Evolutionary conservation across 2,797 vertebrate species (phyloP).

Genomic region (Chromis chromis): DNA sequence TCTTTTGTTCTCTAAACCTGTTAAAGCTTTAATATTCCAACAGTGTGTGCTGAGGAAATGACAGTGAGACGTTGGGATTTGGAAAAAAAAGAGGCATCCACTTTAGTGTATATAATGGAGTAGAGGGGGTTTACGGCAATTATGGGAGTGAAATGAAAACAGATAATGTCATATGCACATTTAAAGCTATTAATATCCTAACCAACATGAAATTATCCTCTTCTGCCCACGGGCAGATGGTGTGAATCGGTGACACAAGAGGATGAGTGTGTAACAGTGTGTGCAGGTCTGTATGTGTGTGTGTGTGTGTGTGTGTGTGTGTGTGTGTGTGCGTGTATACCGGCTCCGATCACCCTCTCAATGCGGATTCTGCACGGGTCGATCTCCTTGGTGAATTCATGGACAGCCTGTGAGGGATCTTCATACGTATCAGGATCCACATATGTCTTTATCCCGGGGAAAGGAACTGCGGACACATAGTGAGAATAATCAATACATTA

Average conservation of each 20-base stretch:
- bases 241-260: slow-evolving; percentile 1
- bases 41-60: slow-evolving; percentile 45
- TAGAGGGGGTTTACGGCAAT: slow-evolving; percentile 27
- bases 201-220: slow-evolving; percentile 33
- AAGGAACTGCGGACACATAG: slow-evolving; percentile 81
- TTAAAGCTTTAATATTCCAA: slow-evolving; percentile 63
- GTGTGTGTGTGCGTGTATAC: slow-evolving; percentile 69
- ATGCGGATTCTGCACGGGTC: slow-evolving; percentile 95
- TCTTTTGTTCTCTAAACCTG: slow-evolving; percentile 68
- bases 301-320: slow-evolving; percentile 10
- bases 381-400: slow-evolving; percentile 97
- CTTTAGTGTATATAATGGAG: slow-evolving; percentile 34
- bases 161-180: slow-evolving; percentile 59
- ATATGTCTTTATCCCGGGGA: slow-evolving; percentile 93
- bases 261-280: slow-evolving; percentile 6
- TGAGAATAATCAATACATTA: not conserved
- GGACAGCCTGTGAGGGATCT: slow-evolving; percentile 93
- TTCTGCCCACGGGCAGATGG: slow-evolving; percentile 1
- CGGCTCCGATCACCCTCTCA: slow-evolving; percentile 95
- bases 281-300: slow-evolving; percentile 12
- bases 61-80: slow-evolving; percentile 44
- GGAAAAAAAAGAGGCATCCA: slow-evolving; percentile 19
- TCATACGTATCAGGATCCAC: slow-evolving; percentile 96
- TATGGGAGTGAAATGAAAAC: slow-evolving; percentile 51
- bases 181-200: slow-evolving; percentile 52